These are phyloP conservation scores for Heteronetta atricapilla DNA, from an alignment of 2,113 vertebrate genomes.

Conservation along the genomic window DNA sequence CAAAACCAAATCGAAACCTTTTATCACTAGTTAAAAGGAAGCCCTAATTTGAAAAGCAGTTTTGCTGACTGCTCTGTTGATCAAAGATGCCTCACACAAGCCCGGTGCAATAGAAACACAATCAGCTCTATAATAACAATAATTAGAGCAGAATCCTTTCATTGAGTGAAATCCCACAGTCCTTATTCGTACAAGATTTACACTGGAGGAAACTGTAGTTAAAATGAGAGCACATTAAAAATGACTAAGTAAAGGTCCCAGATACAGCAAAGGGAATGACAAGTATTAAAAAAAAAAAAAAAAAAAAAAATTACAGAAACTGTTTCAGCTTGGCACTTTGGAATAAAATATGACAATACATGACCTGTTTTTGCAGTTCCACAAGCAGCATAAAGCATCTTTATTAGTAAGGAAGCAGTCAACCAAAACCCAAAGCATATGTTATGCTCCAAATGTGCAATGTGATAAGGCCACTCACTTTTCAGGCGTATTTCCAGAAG, in stretches of 20 bases:
- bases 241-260: background rate
- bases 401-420: background rate
- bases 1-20: conserved; percentile 55
- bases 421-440: background rate
- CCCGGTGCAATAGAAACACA: conserved; percentile 5
- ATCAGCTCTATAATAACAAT: conserved; percentile 31
- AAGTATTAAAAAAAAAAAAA: background rate
- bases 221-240: background rate
- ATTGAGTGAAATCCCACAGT: background rate
- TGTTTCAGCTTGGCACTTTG: background rate
- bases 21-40: conserved; percentile 59
- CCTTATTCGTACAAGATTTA: background rate
- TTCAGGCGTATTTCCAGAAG: background rate
- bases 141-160: conserved; percentile 36
- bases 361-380: background rate
- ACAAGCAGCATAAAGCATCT: background rate
- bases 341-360: background rate
- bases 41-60: conserved; percentile 35
- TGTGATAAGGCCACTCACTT: background rate
- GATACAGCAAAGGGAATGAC: background rate
- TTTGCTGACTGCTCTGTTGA: conserved; percentile 51
- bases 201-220: background rate
- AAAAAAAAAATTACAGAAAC: background rate
- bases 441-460: background rate
- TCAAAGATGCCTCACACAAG: background rate